Percentiles rank a stretch among this genome's conserved stretches.
These are phyloP conservation scores for Lasioglossum calceatum DNA, from an alignment of 2,888 invertebrate genomes.

Conservation along the genomic window DNA sequence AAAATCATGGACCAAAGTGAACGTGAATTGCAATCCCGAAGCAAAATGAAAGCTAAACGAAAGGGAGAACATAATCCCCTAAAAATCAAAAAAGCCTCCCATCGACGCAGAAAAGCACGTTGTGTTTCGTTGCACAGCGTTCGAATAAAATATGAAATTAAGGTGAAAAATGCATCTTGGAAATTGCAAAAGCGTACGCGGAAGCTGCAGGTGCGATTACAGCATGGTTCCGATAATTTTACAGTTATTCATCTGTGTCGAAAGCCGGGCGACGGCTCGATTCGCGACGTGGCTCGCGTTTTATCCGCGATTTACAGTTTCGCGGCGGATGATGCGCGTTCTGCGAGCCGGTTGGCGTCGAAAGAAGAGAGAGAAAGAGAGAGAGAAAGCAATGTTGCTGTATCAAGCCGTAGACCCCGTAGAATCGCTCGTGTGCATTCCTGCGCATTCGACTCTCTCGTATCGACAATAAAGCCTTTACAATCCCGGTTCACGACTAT, in stretches of 20 bases:
- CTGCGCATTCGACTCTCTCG: conserved; percentile 12
- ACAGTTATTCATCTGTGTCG: background rate
- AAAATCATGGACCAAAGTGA: no score
- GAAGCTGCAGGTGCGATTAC: background rate
- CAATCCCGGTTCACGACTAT: conserved; percentile 21
- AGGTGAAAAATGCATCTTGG: no score
- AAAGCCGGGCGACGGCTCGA: background rate
- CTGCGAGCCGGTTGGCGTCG: background rate
- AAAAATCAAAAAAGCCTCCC: no score
- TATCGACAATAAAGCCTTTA: conserved; percentile 40
- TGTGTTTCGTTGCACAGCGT: no score
- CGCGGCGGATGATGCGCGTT: background rate
- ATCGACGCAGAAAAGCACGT: no score
- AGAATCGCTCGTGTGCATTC: background rate
- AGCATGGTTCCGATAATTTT: background rate
- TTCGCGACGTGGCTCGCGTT: conserved; percentile 9
- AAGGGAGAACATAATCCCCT: no score
- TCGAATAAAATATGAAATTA: no score
- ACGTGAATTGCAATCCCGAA: no score
- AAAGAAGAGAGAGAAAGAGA: background rate
- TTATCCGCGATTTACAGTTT: conserved; percentile 2
- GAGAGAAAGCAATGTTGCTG: conserved; percentile 8
- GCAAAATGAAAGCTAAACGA: no score
- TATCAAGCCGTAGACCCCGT: background rate
- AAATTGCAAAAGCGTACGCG: no score